Percentiles rank a stretch among this genome's conserved stretches.
Evolutionary conservation across 1,140 invertebrate genomes (phyloP).

Genomic region (Philopotamus ludificatus): DNA sequence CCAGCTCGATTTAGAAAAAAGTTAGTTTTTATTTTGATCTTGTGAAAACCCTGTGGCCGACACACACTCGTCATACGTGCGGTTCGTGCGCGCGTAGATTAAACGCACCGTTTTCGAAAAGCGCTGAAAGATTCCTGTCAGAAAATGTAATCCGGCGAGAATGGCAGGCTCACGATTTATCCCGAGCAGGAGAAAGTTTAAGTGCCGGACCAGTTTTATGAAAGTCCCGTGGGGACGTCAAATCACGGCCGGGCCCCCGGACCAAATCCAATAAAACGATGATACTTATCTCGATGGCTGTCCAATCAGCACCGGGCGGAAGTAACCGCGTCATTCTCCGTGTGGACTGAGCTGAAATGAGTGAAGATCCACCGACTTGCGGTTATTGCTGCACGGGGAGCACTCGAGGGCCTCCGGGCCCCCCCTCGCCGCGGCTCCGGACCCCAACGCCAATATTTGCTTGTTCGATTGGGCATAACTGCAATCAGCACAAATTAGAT

Average conservation of each 20-base stretch:
- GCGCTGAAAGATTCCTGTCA: slow-evolving; percentile 2
- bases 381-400: background rate
- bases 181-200: slow-evolving; percentile 30
- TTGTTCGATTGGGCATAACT: too few species aligned
- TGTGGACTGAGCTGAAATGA: background rate
- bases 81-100: background rate
- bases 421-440: background rate
- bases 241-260: background rate
- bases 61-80: too few species aligned
- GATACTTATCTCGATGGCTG: slow-evolving; percentile 40
- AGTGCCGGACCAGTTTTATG: slow-evolving; percentile 25
- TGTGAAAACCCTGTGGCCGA: too few species aligned
- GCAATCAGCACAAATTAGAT: too few species aligned
- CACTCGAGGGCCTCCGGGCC: background rate
- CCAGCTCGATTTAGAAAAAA: too few species aligned
- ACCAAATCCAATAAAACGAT: slow-evolving; percentile 40
- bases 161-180: slow-evolving; percentile 17
- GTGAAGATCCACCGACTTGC: background rate
- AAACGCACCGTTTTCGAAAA: background rate
- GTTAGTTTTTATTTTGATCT: too few species aligned
- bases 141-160: slow-evolving; percentile 19
- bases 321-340: slow-evolving; percentile 32
- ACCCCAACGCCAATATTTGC: too few species aligned
- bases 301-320: slow-evolving; percentile 39
- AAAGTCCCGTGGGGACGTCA: background rate